Base-by-base conservation (phyloP, 2,888 invertebrate genomes). In the Chirona hameri region DNA sequence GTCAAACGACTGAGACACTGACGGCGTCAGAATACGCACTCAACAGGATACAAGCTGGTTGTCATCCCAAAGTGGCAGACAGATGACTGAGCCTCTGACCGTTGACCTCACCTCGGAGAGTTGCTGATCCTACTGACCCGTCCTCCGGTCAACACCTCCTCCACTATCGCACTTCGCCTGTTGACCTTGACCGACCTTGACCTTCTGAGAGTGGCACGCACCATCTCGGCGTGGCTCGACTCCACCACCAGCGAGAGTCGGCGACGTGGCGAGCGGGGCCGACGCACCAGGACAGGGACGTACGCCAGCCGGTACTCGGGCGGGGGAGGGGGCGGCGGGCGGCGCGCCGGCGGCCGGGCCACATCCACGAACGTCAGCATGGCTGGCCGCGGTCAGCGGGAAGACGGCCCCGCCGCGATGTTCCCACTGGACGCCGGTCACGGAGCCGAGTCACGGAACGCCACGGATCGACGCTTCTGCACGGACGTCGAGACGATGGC, bases 311-410 rank as follows among this genome's bases (percentile, higher is more conserved):
- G 72, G 72, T 31, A 72, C 72, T 72, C 72, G 72, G 31, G 29
- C 10, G 12, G 14, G 27, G 29, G 69, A 24, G 60, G n/a, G 27
- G 29, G 69, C 69, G 72, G n/a, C 18, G 72, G 21, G 0, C 1
- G n/a, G 0, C 76, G 76, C 39, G 39, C 39, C 18, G 46, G 24
- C 76, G 76, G 76, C 24, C 76, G 76, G 3, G 76, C 39, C 39
- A 46, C 46, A 39, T 76, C 76, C 10, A 76, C 76, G 46, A 76
- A 76, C 39, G 76, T 46, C 24, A 76, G 76, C 76, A 76, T 76
- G 46, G 27, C n/a, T 18, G 39, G 76, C 76, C 39, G 76, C 31
- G 72, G 72, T 72, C 72, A 18, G 72, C 15, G 5, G 52, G 18
- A 39, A 7, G 39, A 39, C 14, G 24, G n/a, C 24, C 24, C 60